Percentiles rank a stretch among this genome's conserved stretches.
Conservation (phyloP, 2,888 invertebrate genomes). For the Linnaemya tessellans region DNA sequence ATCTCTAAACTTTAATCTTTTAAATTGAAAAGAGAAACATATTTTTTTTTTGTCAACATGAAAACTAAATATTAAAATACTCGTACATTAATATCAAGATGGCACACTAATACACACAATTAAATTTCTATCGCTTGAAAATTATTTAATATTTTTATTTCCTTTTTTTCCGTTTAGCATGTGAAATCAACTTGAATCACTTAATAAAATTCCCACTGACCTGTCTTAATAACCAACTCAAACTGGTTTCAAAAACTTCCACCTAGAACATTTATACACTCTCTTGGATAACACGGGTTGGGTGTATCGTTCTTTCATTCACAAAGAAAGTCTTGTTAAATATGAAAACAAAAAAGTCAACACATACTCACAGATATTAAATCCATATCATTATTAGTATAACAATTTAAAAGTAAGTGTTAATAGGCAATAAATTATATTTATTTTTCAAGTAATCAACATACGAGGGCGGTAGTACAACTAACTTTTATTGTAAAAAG, state of each 20-base stretch:
- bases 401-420: conserved; percentile 37
- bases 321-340: conserved; percentile 51
- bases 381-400: conserved; percentile 22
- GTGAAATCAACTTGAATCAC: background rate
- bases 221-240: conserved; percentile 80
- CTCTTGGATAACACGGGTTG: conserved; percentile 30
- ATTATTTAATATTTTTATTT: background rate
- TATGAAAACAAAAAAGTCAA: conserved; percentile 34
- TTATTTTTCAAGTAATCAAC: background rate
- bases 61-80: background rate
- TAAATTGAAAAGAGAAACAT: background rate
- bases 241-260: conserved; percentile 77
- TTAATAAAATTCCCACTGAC: conserved; percentile 76
- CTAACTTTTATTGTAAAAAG: background rate
- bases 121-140: background rate
- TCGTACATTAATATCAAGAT: background rate
- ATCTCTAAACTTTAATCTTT: background rate
- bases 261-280: conserved; percentile 66
- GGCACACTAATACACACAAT: background rate
- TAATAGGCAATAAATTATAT: conserved; percentile 49
- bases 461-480: background rate
- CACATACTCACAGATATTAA: conserved; percentile 9
- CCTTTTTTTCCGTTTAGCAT: background rate
- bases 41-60: background rate
- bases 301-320: conserved; percentile 12